These are phyloP conservation scores for Mimachlamys varia DNA, from an alignment of 2,888 invertebrate genomes.

Conservation along the genomic window DNA sequence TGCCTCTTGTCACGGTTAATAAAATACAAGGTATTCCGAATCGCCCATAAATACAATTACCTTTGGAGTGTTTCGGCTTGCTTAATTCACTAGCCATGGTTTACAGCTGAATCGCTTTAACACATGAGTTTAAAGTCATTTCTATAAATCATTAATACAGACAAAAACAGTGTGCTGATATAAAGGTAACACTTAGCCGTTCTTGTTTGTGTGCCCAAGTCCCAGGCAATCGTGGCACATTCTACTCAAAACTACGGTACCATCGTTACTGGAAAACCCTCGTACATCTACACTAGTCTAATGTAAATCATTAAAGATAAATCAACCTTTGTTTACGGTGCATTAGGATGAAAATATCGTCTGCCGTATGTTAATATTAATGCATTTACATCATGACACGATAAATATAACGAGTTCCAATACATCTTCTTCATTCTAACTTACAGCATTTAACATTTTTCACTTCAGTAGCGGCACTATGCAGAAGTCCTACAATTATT, in stretches of 20 bases:
- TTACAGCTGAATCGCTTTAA: background rate
- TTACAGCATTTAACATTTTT: too few relatives aligned
- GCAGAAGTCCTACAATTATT: too few relatives aligned
- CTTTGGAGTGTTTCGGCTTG: conserved; percentile 36
- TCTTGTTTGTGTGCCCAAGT: background rate
- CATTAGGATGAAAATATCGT: too few relatives aligned
- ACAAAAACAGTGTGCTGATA: background rate
- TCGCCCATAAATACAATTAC: conserved; percentile 28
- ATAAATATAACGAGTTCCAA: too few relatives aligned
- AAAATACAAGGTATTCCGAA: conserved; percentile 22
- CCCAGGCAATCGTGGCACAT: background rate
- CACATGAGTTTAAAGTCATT: background rate
- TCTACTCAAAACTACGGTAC: background rate
- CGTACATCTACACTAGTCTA: background rate
- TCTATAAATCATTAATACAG: conserved; percentile 22
- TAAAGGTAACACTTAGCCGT: background rate
- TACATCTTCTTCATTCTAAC: too few relatives aligned
- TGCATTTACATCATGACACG: too few relatives aligned
- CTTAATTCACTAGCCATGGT: background rate
- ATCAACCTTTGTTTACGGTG: too few relatives aligned
- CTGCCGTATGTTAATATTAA: too few relatives aligned
- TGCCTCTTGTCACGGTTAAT: conserved; percentile 23
- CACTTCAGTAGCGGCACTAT: too few relatives aligned
- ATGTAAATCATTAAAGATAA: background rate
- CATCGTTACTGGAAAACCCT: background rate